Evolutionary conservation across 2,797 vertebrate genomes (phyloP).

Genomic region (Pseudochromis fuscus): DNA sequence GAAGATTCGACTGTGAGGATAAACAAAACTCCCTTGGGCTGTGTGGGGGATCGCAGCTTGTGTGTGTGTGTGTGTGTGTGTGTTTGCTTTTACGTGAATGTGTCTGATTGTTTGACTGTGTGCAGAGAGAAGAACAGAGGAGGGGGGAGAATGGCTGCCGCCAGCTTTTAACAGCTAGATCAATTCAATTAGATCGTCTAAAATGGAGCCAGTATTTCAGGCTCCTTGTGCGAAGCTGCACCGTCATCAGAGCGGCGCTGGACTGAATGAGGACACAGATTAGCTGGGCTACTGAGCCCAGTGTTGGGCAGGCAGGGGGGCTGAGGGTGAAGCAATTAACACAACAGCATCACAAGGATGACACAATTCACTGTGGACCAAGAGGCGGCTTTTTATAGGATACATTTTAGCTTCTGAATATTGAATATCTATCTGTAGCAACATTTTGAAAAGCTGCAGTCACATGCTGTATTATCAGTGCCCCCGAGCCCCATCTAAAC

Average conservation of each 20-base stretch:
- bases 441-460: neutral
- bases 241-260: constrained; percentile 38
- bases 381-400: constrained; percentile 17
- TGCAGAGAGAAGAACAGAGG: constrained; percentile 32
- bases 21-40: constrained; percentile 60
- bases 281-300: constrained; percentile 51
- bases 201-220: constrained; percentile 72
- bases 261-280: constrained; percentile 64
- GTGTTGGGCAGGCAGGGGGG: constrained; percentile 35
- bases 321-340: constrained; percentile 35
- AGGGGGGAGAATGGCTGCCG: constrained; percentile 35
- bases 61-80: constrained; percentile 21
- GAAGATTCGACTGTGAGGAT: constrained; percentile 56
- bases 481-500: no score
- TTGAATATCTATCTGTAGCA: constrained; percentile 20
- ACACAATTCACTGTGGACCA: constrained; percentile 4
- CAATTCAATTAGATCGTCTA: constrained; percentile 74
- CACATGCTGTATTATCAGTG: no score
- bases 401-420: constrained; percentile 14
- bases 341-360: constrained; percentile 24
- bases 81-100: constrained; percentile 68
- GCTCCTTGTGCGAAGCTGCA: constrained; percentile 62
- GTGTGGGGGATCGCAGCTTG: constrained; percentile 39
- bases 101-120: constrained; percentile 62
- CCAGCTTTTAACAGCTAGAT: constrained; percentile 69